These are phyloP conservation scores for Mungos mungo DNA, from an alignment of 2,113 vertebrate genomes.

Conservation along the genomic window DNA sequence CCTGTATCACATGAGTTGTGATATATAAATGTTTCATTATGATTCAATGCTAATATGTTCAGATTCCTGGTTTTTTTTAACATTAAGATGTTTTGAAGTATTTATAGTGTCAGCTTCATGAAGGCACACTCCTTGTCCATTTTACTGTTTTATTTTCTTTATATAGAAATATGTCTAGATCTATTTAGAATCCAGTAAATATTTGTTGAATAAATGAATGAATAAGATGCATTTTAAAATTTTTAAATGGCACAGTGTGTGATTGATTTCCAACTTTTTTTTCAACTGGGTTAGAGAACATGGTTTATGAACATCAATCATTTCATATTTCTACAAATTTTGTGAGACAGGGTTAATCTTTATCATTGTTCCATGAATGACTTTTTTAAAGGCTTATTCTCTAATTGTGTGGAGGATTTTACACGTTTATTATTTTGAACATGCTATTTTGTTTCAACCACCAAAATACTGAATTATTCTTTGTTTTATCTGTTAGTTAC, in stretches of 20 bases:
- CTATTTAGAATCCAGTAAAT: neutral
- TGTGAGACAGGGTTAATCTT: neutral
- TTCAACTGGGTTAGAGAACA: neutral
- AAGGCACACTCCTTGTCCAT: neutral
- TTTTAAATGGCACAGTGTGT: neutral
- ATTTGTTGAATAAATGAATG: neutral
- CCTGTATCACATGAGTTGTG: neutral
- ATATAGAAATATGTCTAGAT: neutral
- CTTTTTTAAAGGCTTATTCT: neutral
- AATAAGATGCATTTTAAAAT: neutral
- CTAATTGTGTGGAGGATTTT: neutral
- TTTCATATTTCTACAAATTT: neutral
- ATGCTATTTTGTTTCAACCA: neutral
- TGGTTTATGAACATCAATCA: neutral
- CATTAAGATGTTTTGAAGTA: neutral
- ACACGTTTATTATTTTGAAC: neutral
- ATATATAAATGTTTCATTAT: neutral
- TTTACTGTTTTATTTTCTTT: neutral
- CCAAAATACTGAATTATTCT: neutral
- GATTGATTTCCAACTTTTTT: neutral
- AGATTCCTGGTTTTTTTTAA: neutral
- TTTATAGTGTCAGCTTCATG: neutral
- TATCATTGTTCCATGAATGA: neutral
- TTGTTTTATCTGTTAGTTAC: neutral
- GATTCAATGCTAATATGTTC: neutral